Conservation (phyloP, 2,797 vertebrate genomes). For the Gymnopithys bicolor region DNA sequence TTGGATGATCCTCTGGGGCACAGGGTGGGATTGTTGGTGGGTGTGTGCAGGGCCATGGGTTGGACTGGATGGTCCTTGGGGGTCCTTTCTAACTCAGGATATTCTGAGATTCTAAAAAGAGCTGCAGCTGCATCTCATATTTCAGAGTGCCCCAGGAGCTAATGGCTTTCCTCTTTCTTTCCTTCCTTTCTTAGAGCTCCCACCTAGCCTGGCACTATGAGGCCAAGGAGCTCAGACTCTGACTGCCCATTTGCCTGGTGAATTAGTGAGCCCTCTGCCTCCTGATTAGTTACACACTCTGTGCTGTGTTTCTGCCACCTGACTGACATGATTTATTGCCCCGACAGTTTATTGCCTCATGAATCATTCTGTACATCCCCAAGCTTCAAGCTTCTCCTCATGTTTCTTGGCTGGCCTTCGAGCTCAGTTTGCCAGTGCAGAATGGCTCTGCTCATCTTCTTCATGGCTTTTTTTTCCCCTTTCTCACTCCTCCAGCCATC, state of each 20-base stretch:
- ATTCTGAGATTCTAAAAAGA: neutral
- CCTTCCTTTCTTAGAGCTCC: neutral
- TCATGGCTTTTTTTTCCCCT: fast-evolving
- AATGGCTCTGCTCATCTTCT: neutral
- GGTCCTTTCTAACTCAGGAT: neutral
- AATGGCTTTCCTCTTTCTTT: neutral
- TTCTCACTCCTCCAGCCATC: neutral
- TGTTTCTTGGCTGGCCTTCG: neutral
- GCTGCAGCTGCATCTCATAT: neutral
- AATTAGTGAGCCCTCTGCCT: neutral
- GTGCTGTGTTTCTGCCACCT: neutral
- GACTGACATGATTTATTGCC: neutral
- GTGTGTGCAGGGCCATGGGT: neutral
- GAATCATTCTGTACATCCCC: neutral
- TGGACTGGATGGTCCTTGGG: neutral
- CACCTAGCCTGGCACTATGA: neutral
- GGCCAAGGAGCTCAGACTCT: neutral
- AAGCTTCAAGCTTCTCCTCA: neutral
- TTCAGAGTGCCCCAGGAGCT: neutral
- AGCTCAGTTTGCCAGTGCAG: neutral
- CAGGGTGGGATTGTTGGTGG: neutral
- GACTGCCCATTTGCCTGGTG: neutral
- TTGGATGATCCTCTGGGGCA: neutral
- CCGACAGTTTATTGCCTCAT: neutral
- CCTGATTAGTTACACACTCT: neutral